A percentile compares a stretch with the other conserved stretches of the same genome.
These are phyloP conservation scores for Euplexia lucipara DNA, from an alignment of 2,888 invertebrate species.

Conservation along the genomic window DNA sequence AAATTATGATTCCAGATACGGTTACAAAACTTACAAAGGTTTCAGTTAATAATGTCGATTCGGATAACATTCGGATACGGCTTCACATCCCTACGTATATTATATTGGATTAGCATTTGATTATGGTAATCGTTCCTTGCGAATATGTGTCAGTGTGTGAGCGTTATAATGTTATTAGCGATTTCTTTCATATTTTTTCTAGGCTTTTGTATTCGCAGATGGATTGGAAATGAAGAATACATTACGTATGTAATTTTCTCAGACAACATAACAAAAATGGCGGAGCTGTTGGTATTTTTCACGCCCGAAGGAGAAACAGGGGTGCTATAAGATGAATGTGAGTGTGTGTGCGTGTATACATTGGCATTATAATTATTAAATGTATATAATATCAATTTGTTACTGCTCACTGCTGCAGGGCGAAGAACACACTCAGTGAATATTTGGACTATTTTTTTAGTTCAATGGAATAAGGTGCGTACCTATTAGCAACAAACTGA, in stretches of 20 bases:
- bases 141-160: slow-evolving; percentile 30
- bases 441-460: no score
- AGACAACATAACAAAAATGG: background rate
- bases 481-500: no score
- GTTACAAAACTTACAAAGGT: slow-evolving; percentile 24
- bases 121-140: slow-evolving; percentile 55
- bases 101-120: slow-evolving; percentile 46
- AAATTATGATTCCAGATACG: slow-evolving; percentile 33
- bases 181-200: slow-evolving; percentile 27
- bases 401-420: no score
- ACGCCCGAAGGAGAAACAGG: no score
- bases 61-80: slow-evolving; percentile 41
- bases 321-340: no score
- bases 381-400: no score
- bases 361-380: no score
- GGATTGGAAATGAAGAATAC: slow-evolving; percentile 21
- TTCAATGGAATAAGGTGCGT: no score
- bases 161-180: slow-evolving; percentile 32
- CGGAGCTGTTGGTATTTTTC: background rate
- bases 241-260: slow-evolving; percentile 3
- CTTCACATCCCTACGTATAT: slow-evolving; percentile 45
- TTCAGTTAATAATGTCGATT: slow-evolving; percentile 37
- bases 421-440: no score
- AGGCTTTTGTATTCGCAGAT: slow-evolving; percentile 21
- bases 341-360: no score